Evolutionary conservation across 2,113 vertebrate genomes (phyloP), one percentile per base, ranked within the genome.

Genomic region (Neolamprologus modestus): DNA sequence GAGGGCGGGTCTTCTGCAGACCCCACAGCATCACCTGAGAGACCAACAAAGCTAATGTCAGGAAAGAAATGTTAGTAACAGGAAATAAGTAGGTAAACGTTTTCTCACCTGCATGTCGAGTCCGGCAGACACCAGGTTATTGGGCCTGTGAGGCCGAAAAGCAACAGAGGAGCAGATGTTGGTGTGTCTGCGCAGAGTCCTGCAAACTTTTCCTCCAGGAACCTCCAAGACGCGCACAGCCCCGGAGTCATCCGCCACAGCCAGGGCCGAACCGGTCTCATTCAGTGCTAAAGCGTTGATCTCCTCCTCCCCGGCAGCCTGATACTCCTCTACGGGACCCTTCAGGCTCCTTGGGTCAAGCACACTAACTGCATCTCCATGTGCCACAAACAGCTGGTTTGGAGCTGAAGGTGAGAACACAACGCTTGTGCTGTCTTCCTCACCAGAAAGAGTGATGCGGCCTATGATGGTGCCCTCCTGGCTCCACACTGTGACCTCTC

Each of bases 111-210:
- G 98, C 98, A 99, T 99, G 96, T 99, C 99, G 73, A 99, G 96
- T 45, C 98, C 99, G 61, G 97, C 98, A 50, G 99, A 99, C 71
- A 99, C 90, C 45, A 99, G 95, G 93, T 98, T 98, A 35, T 98
- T 98, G 61, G 99, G 98, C 53, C 98, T 95, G 61, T 97, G 97
- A 42, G 98, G 98, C 21, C 98, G 96, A 93, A 99, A 99, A 71
- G 95, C 96, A 71, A 98, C 97, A 3, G 98, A 98, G 5, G 98
- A 98, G 94, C 98, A 99, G 95, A 99, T 99, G 91, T 99, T 99
- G 13, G 97, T 97, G 95, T 99, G 99, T 88, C 96, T 97, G 84
- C 96, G 97, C 26, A 99, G 92, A 42, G 97, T 97, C 83, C 98
- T 95, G 93, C 78, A 97, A 76, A 97, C 97, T 91, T 97, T 98